phyloP scores from a whole-genome alignment of 2,113 vertebrate genomes.

The Willisornis vidua region DNA sequence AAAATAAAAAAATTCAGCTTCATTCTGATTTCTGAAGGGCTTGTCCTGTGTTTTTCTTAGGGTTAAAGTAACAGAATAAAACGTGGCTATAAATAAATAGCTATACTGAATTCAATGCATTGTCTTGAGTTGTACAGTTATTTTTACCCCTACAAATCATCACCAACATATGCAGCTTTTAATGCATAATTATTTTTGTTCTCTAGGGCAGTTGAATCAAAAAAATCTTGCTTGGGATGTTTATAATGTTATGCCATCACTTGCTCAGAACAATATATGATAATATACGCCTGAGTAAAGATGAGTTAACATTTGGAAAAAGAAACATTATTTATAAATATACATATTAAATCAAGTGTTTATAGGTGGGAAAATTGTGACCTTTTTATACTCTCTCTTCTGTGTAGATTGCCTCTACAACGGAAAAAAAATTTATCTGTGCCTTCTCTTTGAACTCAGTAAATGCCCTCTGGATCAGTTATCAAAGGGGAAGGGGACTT shows the following conservation, averaged over 20 bases:
- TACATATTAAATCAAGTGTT: neutral
- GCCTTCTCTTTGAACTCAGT: slow-evolving; percentile 57
- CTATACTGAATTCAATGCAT: neutral
- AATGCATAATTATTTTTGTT: neutral
- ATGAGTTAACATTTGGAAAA: neutral
- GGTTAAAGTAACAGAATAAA: neutral
- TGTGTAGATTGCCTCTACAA: neutral
- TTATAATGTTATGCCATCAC: neutral
- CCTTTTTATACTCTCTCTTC: neutral
- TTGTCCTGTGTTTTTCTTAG: neutral
- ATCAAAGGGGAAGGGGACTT: slow-evolving; percentile 20
- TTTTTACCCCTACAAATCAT: neutral
- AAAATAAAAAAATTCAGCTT: neutral
- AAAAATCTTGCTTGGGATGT: neutral
- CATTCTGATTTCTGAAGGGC: neutral
- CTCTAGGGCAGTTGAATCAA: neutral
- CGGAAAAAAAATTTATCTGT: neutral
- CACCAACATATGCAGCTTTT: neutral
- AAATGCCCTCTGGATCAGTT: slow-evolving; percentile 31
- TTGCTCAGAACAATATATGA: neutral
- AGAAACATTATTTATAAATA: neutral
- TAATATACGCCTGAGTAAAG: neutral
- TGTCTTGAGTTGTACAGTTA: neutral
- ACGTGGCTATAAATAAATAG: neutral
- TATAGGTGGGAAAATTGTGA: neutral